These are phyloP conservation scores for Anguilla marmorata DNA, from an alignment of 2,797 vertebrate genomes.

Conservation along the genomic window DNA sequence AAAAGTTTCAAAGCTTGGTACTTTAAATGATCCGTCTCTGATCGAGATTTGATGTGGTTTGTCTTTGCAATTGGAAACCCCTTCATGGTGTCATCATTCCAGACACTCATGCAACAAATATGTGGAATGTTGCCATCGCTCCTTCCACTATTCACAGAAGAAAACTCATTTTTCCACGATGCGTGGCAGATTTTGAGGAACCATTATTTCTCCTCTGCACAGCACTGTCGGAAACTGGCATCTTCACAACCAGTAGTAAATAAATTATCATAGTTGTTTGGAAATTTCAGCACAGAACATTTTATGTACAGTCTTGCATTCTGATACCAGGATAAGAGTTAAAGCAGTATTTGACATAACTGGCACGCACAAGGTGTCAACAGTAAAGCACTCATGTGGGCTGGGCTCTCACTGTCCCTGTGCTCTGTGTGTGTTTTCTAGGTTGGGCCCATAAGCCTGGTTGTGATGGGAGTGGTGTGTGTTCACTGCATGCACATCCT, in stretches of 20 bases:
- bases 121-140: not conserved
- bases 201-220: not conserved
- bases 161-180: not conserved
- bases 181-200: not conserved
- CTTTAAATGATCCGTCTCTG: not conserved
- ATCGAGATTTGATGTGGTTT: conserved; percentile 13
- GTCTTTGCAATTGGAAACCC: conserved; percentile 3
- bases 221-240: not conserved
- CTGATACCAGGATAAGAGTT: not conserved
- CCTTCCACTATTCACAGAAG: not conserved
- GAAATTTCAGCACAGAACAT: not conserved
- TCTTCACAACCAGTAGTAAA: not conserved
- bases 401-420: not conserved
- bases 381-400: not conserved
- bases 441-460: conserved; percentile 83
- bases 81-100: not conserved
- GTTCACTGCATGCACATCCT: conserved; percentile 88
- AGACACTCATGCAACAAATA: not conserved
- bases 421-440: conserved; percentile 48
- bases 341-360: not conserved
- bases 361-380: not conserved
- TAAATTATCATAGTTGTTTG: not conserved
- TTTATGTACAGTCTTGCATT: not conserved
- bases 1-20: not conserved
- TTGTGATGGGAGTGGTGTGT: conserved; percentile 81